Evolutionary conservation across 2,113 vertebrate genomes (phyloP), one percentile per base, ranked within the genome.

Genomic region (Albula glossodonta): DNA sequence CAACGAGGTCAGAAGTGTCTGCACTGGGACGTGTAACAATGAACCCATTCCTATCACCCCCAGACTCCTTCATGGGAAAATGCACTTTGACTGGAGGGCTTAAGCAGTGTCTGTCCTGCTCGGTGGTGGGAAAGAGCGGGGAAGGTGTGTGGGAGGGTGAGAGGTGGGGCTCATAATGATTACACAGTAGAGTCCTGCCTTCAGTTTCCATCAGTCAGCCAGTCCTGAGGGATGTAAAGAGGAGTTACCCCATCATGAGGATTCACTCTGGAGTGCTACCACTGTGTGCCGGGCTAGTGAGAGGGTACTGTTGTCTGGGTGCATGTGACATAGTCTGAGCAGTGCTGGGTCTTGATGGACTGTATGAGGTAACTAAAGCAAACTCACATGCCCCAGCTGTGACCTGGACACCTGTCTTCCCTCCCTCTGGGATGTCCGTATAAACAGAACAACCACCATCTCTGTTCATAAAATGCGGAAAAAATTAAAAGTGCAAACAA

Each of bases 1-100:
- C 78, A 11, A 19, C 49, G 80, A 51, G 41, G 52, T 53, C 22
- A 60, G 15, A 52, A 52, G 78, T 57, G 50, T 51, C n/a, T 52
- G 74, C 15, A 25, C 74, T 79, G 51, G 51, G 74, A 19, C n/a
- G 31, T 57, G 83, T 78, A 50, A 56, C 74, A 84, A 77, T 78
- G 66, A 80, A 53, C 17, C 70, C n/a, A 31, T 19, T n/a, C 70
- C 70, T n/a, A 74, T 8, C 53, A 48, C 83, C 17, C 51, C 31
- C 49, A 19, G 49, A 7, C 57, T 50, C n/a, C 12, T 50, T 51
- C 25, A 13, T 50, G n/a, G 51, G 8, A 41, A 84, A 49, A 25
- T 31, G 74, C 41, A 53, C 19, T 84, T 63, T 57, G 70, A 78
- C 5, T 78, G 25, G 66, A 51, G 50, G 9, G 70, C 49, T 52